Evolutionary conservation across 2,797 vertebrate species (phyloP).

Genomic region (Cossypha caffra): DNA sequence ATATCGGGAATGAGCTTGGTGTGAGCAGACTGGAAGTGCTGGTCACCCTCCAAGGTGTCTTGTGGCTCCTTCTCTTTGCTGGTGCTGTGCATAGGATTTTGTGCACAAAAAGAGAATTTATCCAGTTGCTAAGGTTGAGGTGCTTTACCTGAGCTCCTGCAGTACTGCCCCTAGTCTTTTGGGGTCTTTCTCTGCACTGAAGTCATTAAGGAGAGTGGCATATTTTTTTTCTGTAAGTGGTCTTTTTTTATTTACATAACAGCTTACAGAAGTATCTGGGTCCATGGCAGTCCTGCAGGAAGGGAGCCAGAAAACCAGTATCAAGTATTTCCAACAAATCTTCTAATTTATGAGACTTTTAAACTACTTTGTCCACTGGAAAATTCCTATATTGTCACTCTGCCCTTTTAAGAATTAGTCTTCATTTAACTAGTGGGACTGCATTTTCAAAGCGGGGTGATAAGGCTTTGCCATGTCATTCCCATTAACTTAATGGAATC

Average conservation of each 20-base stretch:
- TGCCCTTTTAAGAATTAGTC: neutral
- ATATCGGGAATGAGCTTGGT: neutral
- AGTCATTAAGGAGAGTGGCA: neutral
- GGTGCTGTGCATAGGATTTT: neutral
- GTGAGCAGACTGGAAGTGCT: neutral
- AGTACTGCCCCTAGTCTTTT: neutral
- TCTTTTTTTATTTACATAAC: neutral
- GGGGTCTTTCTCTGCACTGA: neutral
- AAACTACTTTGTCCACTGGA: neutral
- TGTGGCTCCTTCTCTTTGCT: neutral
- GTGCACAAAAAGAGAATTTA: neutral
- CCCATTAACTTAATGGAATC: constrained; percentile 44
- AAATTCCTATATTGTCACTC: neutral
- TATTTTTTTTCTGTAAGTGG: neutral
- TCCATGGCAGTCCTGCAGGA: neutral
- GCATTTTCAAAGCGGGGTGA: neutral
- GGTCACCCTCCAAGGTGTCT: neutral
- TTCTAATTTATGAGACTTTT: neutral
- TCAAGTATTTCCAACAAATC: neutral
- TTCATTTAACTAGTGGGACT: neutral
- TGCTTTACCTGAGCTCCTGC: neutral
- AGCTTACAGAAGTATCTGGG: neutral
- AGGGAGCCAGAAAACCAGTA: neutral
- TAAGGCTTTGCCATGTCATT: neutral
- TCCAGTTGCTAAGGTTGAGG: fast-evolving